These are phyloP conservation scores for Anthopleura sola DNA, from an alignment of 64 coral and sea anemone species.

Conservation along the genomic window DNA sequence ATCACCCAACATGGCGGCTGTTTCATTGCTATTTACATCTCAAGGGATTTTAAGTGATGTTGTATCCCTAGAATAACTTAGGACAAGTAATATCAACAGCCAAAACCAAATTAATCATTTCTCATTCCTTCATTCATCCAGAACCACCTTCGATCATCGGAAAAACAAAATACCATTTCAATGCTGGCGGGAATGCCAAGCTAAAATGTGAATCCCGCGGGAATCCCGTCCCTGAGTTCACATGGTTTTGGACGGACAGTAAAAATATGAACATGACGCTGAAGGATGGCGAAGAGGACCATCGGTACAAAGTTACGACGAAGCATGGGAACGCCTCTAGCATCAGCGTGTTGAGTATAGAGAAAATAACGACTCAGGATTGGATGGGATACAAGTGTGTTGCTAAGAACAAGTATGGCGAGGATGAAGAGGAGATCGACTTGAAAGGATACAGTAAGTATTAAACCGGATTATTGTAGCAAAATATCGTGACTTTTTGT, in stretches of 20 bases:
- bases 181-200: constrained; percentile 47
- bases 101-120: background rate
- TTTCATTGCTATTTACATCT: no score
- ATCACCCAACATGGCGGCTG: no score
- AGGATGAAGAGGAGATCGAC: background rate
- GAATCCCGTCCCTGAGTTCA: constrained; percentile 50
- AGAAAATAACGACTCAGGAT: constrained; percentile 37
- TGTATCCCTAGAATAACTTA: no score
- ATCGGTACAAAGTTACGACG: constrained; percentile 45
- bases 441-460: constrained; percentile 81
- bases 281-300: constrained; percentile 45
- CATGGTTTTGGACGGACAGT: constrained; percentile 48
- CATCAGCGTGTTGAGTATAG: constrained; percentile 47
- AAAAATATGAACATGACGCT: constrained; percentile 36
- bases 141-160: constrained; percentile 73
- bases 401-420: constrained; percentile 36
- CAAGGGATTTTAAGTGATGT: no score
- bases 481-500: no score
- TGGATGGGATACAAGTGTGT: constrained; percentile 60
- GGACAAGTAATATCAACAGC: background rate
- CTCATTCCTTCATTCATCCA: constrained; percentile 1
- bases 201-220: constrained; percentile 65
- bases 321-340: constrained; percentile 22
- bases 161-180: constrained; percentile 68
- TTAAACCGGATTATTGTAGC: no score